Evolutionary conservation across 1,140 invertebrate species (phyloP).

Genomic region (Sycobia sp.): DNA sequence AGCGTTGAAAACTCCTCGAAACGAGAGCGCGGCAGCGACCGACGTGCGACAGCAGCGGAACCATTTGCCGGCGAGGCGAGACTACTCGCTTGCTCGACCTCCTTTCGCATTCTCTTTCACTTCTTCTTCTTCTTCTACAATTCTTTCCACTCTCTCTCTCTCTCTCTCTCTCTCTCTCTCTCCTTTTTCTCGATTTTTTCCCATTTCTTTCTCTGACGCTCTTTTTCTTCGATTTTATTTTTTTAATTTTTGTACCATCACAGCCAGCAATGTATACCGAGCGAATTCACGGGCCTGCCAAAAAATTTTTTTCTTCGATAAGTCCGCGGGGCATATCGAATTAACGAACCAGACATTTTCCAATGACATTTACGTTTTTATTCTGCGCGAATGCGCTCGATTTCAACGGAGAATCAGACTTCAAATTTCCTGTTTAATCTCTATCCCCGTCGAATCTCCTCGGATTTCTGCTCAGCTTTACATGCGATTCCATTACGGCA

Average conservation of each 20-base stretch:
- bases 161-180: background rate
- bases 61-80: conserved; percentile 24
- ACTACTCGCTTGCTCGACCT: conserved; percentile 18
- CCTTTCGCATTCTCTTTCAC: background rate
- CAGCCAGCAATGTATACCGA: too few relatives aligned
- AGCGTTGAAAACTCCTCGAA: conserved; percentile 34
- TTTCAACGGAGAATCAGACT: conserved; percentile 18
- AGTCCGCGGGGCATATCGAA: conserved; percentile 4
- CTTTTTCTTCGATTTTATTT: background rate
- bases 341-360: conserved; percentile 25
- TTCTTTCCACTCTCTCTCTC: conserved; percentile 1
- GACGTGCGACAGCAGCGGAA: conserved; percentile 20
- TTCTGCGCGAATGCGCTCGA: conserved; percentile 8
- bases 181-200: background rate
- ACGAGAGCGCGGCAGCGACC: too few relatives aligned
- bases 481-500: too few relatives aligned
- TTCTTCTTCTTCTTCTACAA: conserved; percentile 2
- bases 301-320: conserved; percentile 13
- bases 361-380: conserved; percentile 34
- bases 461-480: too few relatives aligned
- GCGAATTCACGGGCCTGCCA: background rate
- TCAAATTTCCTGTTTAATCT: too few relatives aligned
- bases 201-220: background rate
- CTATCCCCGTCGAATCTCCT: too few relatives aligned
- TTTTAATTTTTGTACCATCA: conserved; percentile 14